Evolutionary conservation across 2,113 vertebrate genomes (phyloP), one percentile per base, ranked within the genome.

Genomic region (Bufo gargarizans): DNA sequence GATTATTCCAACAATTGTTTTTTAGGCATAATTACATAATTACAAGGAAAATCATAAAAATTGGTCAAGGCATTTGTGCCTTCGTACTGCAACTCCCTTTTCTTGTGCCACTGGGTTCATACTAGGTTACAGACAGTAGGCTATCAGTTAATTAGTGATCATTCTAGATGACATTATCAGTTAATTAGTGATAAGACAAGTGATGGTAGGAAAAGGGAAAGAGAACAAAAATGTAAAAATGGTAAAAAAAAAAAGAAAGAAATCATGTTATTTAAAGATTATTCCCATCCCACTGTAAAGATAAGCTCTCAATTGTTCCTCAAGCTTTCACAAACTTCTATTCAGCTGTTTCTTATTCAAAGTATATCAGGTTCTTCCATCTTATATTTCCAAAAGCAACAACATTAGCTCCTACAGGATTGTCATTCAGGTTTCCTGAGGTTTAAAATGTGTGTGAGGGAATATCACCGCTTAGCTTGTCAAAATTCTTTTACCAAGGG

Each of bases 111-210:
- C 13, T 11, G 4, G 43, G 71, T 6, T 74, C 22, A 17, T 74
- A 72, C 69, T 14, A 14, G 69, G 33, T 13, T 14, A 45, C 69
- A 45, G 33, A 16, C 69, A 45, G 69, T 33, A 43, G 12, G 12
- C 33, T 74, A 45, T 74, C 71, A 47, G 71, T 74, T 74, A 16
- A 74, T 74, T 45, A 43, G 69, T 72, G 69, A 72, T 45, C 33
- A 45, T 72, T 72, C n/a, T 69, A 20, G 69, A 72, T 33, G n/a
- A 45, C 33, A 45, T 33, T 72, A 72, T 72, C 69, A 45, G 69
- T 72, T 72, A 45, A 72, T 72, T 72, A 72, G 33, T 33, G 67
- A 33, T 69, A 22, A 69, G 67, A 69, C 67, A 33, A 69, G 67
- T 33, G 67, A 69, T 33, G 22, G n/a, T 33, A 69, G 11, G 67